phyloP scores from a whole-genome alignment of 2,888 invertebrate species.

The Tachina grossa region DNA sequence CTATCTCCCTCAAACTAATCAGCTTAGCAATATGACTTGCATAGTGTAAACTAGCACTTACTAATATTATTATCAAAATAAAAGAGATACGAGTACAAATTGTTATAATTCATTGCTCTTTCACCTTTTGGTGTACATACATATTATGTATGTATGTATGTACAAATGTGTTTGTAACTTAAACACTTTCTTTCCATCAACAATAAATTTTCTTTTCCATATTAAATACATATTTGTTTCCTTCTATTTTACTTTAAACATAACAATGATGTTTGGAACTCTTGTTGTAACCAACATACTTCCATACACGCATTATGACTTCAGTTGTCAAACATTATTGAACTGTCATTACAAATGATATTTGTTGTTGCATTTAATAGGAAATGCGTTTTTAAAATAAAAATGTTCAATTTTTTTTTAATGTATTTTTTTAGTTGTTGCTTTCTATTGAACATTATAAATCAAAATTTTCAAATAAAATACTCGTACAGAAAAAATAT shows the following conservation, averaged over 20 bases:
- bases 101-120: too few species aligned
- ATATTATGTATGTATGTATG: too few species aligned
- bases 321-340: constrained; percentile 60
- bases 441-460: constrained; percentile 35
- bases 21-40: too few species aligned
- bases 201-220: constrained; percentile 1
- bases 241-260: constrained; percentile 6
- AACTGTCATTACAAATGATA: constrained; percentile 65
- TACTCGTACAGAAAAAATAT: constrained; percentile 14
- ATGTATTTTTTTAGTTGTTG: background rate
- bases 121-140: too few species aligned
- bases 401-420: background rate
- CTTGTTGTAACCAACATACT: constrained; percentile 4
- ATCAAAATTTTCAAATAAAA: constrained; percentile 44
- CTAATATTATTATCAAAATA: too few species aligned
- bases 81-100: too few species aligned
- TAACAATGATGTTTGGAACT: constrained; percentile 21
- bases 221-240: background rate
- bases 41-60: too few species aligned
- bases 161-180: too few species aligned
- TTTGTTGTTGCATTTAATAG: constrained; percentile 38
- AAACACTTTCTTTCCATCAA: background rate
- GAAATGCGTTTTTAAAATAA: constrained; percentile 14
- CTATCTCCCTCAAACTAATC: too few species aligned
- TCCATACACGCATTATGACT: constrained; percentile 63